These are phyloP conservation scores for Poliocrania exsul DNA, from an alignment of 2,797 vertebrate genomes.

Conservation along the genomic window DNA sequence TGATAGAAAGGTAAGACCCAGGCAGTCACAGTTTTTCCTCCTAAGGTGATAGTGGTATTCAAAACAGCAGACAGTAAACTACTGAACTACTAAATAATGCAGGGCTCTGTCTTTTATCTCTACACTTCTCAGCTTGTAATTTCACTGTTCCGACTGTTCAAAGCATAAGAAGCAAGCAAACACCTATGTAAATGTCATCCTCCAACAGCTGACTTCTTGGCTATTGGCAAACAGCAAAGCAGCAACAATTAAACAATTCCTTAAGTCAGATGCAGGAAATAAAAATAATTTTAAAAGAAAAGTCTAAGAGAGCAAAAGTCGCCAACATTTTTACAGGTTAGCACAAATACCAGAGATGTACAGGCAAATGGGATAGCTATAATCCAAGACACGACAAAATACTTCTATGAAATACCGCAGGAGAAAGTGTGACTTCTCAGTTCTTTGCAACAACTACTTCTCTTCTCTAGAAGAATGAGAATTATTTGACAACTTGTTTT, in stretches of 20 bases:
- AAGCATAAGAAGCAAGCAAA: neutral
- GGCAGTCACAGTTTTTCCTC: neutral
- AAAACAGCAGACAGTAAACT: neutral
- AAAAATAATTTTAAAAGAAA: neutral
- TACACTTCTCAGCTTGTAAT: neutral
- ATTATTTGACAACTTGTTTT: neutral
- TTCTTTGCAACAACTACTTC: neutral
- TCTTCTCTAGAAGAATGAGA: neutral
- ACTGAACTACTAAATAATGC: neutral
- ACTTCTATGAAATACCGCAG: neutral
- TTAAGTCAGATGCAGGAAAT: neutral
- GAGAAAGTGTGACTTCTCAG: neutral
- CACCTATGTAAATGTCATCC: fast-evolving
- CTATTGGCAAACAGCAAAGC: neutral
- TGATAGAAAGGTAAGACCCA: neutral
- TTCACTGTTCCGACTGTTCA: neutral
- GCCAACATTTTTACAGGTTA: neutral
- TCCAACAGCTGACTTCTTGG: neutral
- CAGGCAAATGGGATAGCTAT: neutral
- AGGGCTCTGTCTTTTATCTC: neutral
- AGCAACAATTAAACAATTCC: neutral
- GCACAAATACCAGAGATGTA: neutral
- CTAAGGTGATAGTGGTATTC: neutral
- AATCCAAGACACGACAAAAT: neutral
- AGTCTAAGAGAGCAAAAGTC: neutral